phyloP scores from a whole-genome alignment of 2,888 invertebrate species.

The Tholera decimalis region DNA sequence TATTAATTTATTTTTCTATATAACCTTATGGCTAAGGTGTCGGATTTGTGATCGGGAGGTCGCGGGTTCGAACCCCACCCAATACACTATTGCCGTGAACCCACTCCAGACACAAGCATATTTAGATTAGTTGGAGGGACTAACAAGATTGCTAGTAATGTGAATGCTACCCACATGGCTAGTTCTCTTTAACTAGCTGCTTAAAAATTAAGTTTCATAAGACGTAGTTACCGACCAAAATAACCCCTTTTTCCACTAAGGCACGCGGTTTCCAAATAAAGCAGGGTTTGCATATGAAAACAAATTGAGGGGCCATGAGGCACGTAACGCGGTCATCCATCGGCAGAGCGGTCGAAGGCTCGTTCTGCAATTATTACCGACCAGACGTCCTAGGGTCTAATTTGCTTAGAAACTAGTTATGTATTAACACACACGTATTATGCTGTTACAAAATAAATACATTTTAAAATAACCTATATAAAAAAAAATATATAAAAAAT shows the following conservation, averaged over 20 bases:
- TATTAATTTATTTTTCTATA: too few species aligned
- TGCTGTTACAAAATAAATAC: not conserved
- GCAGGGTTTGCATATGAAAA: slow-evolving; percentile 24
- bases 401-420: slow-evolving; percentile 26
- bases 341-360: not conserved
- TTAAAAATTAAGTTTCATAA: not conserved
- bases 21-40: too few species aligned
- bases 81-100: too few species aligned
- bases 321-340: slow-evolving; percentile 44
- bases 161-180: too few species aligned
- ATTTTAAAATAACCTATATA: not conserved
- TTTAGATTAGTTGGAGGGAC: too few species aligned
- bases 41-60: too few species aligned
- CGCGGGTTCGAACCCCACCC: too few species aligned
- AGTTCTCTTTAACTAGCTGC: too few species aligned
- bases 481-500: too few species aligned
- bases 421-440: slow-evolving; percentile 8
- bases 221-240: slow-evolving; percentile 7
- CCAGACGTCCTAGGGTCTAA: slow-evolving; percentile 9
- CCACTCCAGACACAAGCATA: too few species aligned
- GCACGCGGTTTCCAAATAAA: slow-evolving; percentile 22
- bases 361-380: slow-evolving; percentile 10
- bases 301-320: slow-evolving; percentile 7
- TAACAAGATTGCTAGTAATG: too few species aligned
- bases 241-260: slow-evolving; percentile 4